A percentile compares a stretch with the other conserved stretches of the same genome.
Conservation (phyloP, 2,797 vertebrate genomes). For the Jordanella pulchra region DNA sequence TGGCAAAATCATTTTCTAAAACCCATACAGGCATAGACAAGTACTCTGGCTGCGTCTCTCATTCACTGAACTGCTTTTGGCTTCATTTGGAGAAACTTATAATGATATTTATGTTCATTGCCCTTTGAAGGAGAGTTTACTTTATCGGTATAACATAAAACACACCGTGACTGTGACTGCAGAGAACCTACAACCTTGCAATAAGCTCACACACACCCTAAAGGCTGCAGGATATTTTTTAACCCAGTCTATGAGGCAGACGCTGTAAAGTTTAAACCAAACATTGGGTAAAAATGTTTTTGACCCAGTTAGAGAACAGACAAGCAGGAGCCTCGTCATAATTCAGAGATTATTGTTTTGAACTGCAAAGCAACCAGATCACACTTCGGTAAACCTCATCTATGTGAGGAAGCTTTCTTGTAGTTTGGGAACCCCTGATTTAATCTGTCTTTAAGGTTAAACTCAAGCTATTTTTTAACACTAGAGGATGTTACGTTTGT, state of each 20-base stretch:
- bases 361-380: background rate
- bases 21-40: background rate
- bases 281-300: background rate
- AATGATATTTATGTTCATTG: background rate
- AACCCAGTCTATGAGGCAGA: background rate
- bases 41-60: background rate
- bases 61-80: background rate
- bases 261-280: background rate
- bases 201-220: background rate
- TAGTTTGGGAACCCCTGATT: too few relatives aligned
- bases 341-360: background rate
- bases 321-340: background rate
- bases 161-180: background rate
- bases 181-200: background rate
- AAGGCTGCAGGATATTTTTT: background rate
- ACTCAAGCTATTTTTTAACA: too few relatives aligned
- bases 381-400: background rate
- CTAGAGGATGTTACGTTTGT: too few relatives aligned
- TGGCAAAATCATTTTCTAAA: background rate
- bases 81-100: background rate
- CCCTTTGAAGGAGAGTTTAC: background rate
- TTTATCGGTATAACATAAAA: background rate
- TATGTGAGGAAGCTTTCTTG: too few relatives aligned
- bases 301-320: background rate
- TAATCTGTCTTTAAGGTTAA: too few relatives aligned